Base-by-base conservation (phyloP, 2,888 invertebrate genomes). In the Drosophila koepferae region DNA sequence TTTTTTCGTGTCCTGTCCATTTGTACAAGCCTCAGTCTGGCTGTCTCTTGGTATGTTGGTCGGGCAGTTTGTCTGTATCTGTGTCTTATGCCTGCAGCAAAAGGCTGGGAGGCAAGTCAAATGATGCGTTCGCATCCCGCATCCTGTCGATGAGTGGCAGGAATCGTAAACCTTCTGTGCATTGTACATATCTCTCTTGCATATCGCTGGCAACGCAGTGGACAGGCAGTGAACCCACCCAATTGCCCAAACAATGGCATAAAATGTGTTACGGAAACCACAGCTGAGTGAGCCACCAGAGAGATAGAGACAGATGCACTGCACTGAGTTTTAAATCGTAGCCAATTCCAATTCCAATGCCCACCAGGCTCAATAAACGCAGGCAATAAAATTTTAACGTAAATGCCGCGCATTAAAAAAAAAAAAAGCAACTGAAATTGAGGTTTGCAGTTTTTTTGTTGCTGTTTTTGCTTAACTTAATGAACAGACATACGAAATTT, bases 231-330 rank as follows among this genome's bases (percentile, higher is more conserved):
- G 71, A 63, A 67, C 73, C 72, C 74, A 55, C 40, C 55, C 54
- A 40, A 58, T 51, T 51, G 46, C n/a, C 48, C 58, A 71, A 68
- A 53, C 79, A 74, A 74, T 83, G 75, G 80, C 63, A 58, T 63
- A 64, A 80, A 82, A 84, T 85, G 75, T 80, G 77, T 85, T 80
- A 83, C 83, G 84, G 88, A 88, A 84, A 86, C 88, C 83, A 86
- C 88, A 82, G 88, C 68, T 75, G 86, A 84, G 75, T 82, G 88
- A 77, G 63, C 72, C 53, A 41, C 53, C 46, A 41, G 62, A 49
- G 40, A 62, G 65, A 63, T 34, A 51, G 51, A 51, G 34, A 51
- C 36, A 54, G 38, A 38, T 23, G 38, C 23, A 10, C 10, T 5
- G 55, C 18, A 20, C 61, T 40, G 12, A 41, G 49, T 53, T 78